Evolutionary conservation across 2,888 invertebrate species (phyloP).

Genomic region (Eudasyphora cyanicolor): DNA sequence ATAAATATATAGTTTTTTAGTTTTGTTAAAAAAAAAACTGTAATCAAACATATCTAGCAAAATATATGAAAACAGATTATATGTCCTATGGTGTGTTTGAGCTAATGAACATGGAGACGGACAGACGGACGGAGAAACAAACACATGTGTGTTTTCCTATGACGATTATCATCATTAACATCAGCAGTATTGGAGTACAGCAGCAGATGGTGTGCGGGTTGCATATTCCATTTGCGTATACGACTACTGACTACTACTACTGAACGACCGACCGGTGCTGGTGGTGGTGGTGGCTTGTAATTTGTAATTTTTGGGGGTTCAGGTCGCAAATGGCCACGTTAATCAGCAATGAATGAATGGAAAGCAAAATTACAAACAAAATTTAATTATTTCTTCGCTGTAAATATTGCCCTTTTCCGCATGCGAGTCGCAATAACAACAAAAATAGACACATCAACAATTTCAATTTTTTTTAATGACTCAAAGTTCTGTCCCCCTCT

Average conservation of each 20-base stretch:
- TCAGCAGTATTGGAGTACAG: too few relatives aligned
- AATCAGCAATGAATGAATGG: not conserved
- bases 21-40: not conserved
- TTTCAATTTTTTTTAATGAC: constrained; percentile 34
- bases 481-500: constrained; percentile 33
- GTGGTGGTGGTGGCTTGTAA: not conserved
- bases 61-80: not conserved
- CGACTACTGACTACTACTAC: not conserved
- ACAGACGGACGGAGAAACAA: not conserved
- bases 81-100: not conserved
- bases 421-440: not conserved
- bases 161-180: not conserved
- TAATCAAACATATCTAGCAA: not conserved
- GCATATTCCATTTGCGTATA: not conserved
- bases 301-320: constrained; percentile 7
- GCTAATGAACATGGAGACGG: not conserved
- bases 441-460: not conserved
- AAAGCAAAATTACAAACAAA: not conserved
- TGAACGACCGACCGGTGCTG: not conserved
- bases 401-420: constrained; percentile 59
- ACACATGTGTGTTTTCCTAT: not conserved
- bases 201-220: not conserved
- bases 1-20: too few relatives aligned
- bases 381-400: constrained; percentile 28
- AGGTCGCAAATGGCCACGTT: not conserved